Evolutionary conservation across 2,888 invertebrate genomes (phyloP).

Genomic region (Spilarctia lutea): DNA sequence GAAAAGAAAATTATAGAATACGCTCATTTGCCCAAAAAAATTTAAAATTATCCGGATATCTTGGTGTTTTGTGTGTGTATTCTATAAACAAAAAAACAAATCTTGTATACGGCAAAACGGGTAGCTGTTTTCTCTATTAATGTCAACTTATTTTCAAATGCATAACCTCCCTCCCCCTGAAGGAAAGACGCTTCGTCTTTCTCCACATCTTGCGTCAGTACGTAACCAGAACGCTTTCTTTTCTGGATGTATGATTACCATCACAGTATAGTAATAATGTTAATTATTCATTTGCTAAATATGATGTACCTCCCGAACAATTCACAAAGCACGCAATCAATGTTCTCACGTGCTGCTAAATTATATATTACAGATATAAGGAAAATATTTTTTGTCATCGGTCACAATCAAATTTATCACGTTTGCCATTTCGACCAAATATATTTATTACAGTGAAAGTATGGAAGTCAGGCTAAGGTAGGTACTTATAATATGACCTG

Average conservation of each 20-base stretch:
- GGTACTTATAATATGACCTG: slow-evolving; percentile 1
- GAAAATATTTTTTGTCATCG: slow-evolving; percentile 17
- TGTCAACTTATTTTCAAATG: too few species aligned
- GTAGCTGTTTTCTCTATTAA: too few species aligned
- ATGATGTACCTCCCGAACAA: background rate
- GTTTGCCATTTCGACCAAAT: slow-evolving; percentile 26
- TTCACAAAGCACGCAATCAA: background rate
- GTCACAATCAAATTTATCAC: slow-evolving; percentile 36
- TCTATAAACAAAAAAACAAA: too few species aligned
- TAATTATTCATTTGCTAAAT: background rate
- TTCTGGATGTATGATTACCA: too few species aligned
- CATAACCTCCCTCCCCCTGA: too few species aligned
- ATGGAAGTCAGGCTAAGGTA: slow-evolving; percentile 36
- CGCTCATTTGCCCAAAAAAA: too few species aligned
- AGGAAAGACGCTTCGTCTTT: too few species aligned
- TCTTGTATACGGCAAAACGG: too few species aligned
- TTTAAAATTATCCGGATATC: too few species aligned
- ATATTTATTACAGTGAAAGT: slow-evolving; percentile 29
- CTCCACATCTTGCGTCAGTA: too few species aligned
- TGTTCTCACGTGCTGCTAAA: slow-evolving; percentile 12
- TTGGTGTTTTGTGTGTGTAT: too few species aligned
- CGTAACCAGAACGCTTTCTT: background rate
- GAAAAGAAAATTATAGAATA: too few species aligned
- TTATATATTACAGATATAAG: background rate
- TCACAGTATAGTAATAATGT: background rate